A percentile compares a stretch with the other conserved stretches of the same genome.
These are phyloP conservation scores for Microchirus variegatus DNA, from an alignment of 2,797 vertebrate genomes.

Conservation along the genomic window DNA sequence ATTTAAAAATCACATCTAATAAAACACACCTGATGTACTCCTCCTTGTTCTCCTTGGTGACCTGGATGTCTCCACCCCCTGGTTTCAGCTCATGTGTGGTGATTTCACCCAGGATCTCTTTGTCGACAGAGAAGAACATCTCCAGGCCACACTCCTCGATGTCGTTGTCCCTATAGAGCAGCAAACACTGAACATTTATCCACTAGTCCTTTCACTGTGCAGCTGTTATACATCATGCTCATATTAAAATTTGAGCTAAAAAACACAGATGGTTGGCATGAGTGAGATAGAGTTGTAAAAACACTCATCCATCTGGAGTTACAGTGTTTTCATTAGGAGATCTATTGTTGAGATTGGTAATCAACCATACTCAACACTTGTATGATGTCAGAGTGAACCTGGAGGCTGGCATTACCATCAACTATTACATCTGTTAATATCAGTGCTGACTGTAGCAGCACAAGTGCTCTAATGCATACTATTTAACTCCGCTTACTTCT, in stretches of 20 bases:
- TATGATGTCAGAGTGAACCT: too few relatives aligned
- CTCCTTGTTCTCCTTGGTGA: slow-evolving; percentile 98
- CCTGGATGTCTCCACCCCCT: slow-evolving; percentile 91
- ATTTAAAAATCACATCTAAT: background rate
- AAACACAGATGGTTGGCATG: background rate
- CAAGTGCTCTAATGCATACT: too few relatives aligned
- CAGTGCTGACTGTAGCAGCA: too few relatives aligned
- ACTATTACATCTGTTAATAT: too few relatives aligned
- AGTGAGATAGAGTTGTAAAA: too few relatives aligned
- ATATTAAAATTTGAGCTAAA: background rate
- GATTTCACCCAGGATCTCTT: slow-evolving; percentile 96
- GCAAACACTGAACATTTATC: background rate
- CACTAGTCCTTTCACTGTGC: background rate
- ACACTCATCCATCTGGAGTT: too few relatives aligned
- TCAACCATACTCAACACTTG: too few relatives aligned
- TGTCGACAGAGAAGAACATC: slow-evolving; percentile 99
- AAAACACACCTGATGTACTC: slow-evolving; percentile 93
- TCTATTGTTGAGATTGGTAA: too few relatives aligned
- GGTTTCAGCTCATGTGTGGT: slow-evolving; percentile 95
- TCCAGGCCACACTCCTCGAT: slow-evolving; percentile 97
- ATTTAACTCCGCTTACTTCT: too few relatives aligned
- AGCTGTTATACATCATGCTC: too few relatives aligned
- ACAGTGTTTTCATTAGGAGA: too few relatives aligned
- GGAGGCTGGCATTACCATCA: too few relatives aligned
- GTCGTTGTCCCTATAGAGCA: slow-evolving; percentile 89